These are phyloP conservation scores for Lipophrys pholis DNA, from an alignment of 2,113 vertebrate species.

Conservation along the genomic window DNA sequence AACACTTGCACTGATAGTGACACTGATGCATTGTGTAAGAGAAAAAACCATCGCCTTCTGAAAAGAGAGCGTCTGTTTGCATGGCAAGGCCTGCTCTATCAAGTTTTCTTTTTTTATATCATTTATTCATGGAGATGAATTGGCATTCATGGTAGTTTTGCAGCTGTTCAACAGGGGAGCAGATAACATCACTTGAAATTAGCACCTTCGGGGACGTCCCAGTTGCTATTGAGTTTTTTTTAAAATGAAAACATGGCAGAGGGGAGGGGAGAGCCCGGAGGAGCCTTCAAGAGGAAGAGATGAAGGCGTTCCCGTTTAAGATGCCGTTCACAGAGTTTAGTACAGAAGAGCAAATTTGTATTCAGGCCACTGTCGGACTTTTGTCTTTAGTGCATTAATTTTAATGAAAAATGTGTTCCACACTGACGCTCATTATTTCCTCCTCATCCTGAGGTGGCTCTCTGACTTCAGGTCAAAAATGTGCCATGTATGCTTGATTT, in stretches of 20 bases:
- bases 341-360: conserved; percentile 48
- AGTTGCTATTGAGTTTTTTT: conserved; percentile 29
- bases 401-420: conserved; percentile 68
- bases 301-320: conserved; percentile 22
- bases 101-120: conserved; percentile 20
- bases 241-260: conserved; percentile 28
- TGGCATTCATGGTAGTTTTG: conserved; percentile 29
- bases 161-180: conserved; percentile 36
- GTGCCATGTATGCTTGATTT: conserved; percentile 31
- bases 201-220: conserved; percentile 33
- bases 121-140: conserved; percentile 63
- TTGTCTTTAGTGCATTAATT: conserved; percentile 65
- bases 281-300: conserved; percentile 25
- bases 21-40: conserved; percentile 32
- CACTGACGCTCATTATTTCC: conserved; percentile 40
- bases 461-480: conserved; percentile 18
- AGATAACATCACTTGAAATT: conserved; percentile 34
- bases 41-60: neutral
- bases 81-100: neutral
- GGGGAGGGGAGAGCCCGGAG: conserved; percentile 1
- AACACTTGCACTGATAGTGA: conserved; percentile 38
- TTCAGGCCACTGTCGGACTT: conserved; percentile 54
- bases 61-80: neutral
- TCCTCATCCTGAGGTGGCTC: conserved; percentile 26
- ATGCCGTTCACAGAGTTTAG: conserved; percentile 41